Percentiles rank a stretch among this genome's conserved stretches.
Conservation (phyloP, 2,888 invertebrate species). For the Heliconius sara region DNA sequence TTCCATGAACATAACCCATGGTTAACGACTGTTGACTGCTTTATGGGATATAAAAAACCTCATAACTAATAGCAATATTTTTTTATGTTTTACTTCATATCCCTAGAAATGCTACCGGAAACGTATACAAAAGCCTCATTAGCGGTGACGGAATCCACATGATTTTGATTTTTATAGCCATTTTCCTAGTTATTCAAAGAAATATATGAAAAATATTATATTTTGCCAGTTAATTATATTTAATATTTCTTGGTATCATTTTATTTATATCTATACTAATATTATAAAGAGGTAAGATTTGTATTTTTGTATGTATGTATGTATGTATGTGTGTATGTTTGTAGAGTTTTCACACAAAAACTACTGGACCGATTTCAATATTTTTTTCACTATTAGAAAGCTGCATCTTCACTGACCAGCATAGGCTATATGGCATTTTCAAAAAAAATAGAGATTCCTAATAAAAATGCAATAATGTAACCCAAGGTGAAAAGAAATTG, state of each 20-base stretch:
- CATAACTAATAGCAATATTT: background rate
- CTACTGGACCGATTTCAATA: too few species aligned
- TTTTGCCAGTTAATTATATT: background rate
- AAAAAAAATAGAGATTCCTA: too few species aligned
- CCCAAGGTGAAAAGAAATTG: too few species aligned
- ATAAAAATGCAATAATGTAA: too few species aligned
- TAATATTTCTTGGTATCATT: background rate
- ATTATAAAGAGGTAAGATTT: too few species aligned
- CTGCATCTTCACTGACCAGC: too few species aligned
- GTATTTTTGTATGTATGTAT: too few species aligned
- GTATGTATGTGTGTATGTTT: too few species aligned
- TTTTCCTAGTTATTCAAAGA: constrained; percentile 9
- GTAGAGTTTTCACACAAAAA: too few species aligned
- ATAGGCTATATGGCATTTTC: too few species aligned
- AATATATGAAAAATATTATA: background rate
- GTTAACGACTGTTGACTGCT: background rate
- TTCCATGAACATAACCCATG: background rate
- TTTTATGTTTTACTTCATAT: background rate
- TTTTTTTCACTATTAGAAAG: too few species aligned
- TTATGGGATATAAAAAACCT: background rate
- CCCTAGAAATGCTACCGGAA: constrained; percentile 22
- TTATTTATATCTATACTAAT: too few species aligned
- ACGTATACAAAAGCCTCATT: constrained; percentile 4
- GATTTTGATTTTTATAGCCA: background rate
- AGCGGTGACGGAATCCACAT: constrained; percentile 10